Base-by-base conservation (phyloP, 2,888 invertebrate species). In the Anodontia alba region DNA sequence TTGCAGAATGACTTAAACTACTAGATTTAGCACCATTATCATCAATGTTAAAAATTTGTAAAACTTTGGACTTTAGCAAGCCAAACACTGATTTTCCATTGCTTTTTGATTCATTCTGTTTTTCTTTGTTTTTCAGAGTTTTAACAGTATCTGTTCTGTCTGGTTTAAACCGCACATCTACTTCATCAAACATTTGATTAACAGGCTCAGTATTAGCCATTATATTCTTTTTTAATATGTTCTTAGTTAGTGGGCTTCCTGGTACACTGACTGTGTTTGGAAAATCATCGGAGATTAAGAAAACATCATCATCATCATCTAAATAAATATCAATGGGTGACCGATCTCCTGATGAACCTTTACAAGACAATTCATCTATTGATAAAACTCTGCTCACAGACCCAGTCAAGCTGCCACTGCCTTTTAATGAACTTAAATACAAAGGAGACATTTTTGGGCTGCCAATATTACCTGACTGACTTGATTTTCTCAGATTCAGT, bases 11-110 rank as follows among this genome's bases (percentile, higher is more conserved):
- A 54, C 26, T 54, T 15, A 29, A 10, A 23, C 26, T 54, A 5
- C 2, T n/a, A 54, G 26, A 23, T 26, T 26, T 54, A 54, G 54
- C 54, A 38, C 31, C 31, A n/a, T 36, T 17, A 5, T 75, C 38
- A 23, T 85, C 70, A 67, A 76, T 73, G 49, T 87, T 85, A 78
- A 88, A 84, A 29, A 88, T 54, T 33, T 83, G 81, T 33, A 83
- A 57, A n/a, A 89, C 76, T 76, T 87, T 86, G 57, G 81, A 80
- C 66, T 89, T 89, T n/a, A 89, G 66, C 12, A 80, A 69, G n/a
- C 80, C 75, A 74, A 89, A 86, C 46, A 89, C 74, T 38, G 87
- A 87, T 15, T 66, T 78, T 68, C 77, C 82, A 42, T 76, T 67
- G 36, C 67, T 51, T 54, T 69, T 69, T 15, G 29, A 42, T 51